Conservation (phyloP, 2,888 invertebrate genomes). For the Tolmerus cingulatus region DNA sequence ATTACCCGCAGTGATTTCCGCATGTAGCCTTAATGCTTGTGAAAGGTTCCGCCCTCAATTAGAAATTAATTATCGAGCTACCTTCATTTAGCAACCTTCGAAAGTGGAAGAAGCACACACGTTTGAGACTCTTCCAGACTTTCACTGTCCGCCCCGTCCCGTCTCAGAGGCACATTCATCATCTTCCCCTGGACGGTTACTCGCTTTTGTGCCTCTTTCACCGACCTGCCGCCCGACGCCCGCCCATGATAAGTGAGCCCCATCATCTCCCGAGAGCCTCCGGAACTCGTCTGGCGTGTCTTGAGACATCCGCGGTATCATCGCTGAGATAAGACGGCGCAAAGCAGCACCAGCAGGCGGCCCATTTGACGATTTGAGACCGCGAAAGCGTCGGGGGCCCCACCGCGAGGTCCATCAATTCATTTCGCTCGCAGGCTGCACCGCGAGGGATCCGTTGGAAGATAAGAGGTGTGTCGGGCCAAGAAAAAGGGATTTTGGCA, state of each 20-base stretch:
- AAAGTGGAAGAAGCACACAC: not conserved
- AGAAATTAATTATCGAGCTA: not conserved
- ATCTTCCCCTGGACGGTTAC: not conserved
- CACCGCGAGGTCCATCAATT: not conserved
- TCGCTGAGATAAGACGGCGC: not conserved
- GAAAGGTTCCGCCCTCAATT: not conserved
- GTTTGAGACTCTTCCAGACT: not conserved
- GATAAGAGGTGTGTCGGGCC: not conserved
- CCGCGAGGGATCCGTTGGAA: not conserved
- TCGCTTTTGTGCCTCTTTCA: not conserved
- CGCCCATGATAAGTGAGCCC: not conserved
- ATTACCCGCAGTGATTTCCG: not conserved
- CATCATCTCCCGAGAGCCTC: not conserved
- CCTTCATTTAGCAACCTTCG: not conserved
- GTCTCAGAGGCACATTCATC: not conserved
- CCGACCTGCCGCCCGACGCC: not conserved
- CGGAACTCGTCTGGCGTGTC: not conserved
- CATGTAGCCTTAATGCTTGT: not conserved
- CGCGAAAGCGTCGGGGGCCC: not conserved
- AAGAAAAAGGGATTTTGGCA: not conserved
- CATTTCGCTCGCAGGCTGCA: not conserved
- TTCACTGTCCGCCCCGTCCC: not conserved
- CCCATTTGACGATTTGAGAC: not conserved
- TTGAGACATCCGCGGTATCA: not conserved
- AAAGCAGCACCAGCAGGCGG: not conserved